Evolutionary conservation across 2,113 vertebrate genomes (phyloP).

Genomic region (Otis tarda): DNA sequence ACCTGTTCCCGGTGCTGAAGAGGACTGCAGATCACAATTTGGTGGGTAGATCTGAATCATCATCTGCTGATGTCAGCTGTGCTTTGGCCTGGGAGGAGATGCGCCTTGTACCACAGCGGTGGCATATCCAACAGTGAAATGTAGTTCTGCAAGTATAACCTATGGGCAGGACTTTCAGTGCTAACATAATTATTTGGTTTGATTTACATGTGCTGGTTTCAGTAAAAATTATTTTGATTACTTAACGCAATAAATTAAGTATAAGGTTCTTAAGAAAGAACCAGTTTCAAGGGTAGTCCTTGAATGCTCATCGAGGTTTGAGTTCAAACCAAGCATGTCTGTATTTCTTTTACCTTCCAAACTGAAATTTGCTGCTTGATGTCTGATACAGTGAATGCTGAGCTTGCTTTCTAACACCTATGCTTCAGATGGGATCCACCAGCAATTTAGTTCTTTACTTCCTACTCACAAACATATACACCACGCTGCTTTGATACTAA

Average conservation of each 20-base stretch:
- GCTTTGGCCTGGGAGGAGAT: neutral
- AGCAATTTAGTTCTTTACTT: neutral
- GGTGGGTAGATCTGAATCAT: neutral
- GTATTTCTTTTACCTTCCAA: neutral
- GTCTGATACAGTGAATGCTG: neutral
- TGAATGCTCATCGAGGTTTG: neutral
- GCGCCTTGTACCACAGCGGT: neutral
- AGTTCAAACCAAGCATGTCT: neutral
- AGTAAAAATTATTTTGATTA: neutral
- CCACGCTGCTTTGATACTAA: neutral
- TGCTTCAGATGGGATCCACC: neutral
- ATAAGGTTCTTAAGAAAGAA: neutral
- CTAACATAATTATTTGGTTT: neutral
- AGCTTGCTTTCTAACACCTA: neutral
- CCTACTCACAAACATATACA: neutral
- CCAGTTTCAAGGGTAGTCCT: neutral
- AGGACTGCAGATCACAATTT: neutral
- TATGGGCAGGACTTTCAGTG: neutral
- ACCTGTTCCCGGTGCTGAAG: neutral
- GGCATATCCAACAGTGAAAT: neutral
- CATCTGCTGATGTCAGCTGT: neutral
- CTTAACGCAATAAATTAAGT: neutral
- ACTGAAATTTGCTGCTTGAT: neutral
- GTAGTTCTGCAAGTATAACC: slow-evolving; percentile 7
- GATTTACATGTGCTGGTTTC: neutral